These are phyloP conservation scores for Tenthredo mesomela DNA, from an alignment of 2,888 invertebrate genomes.

Conservation along the genomic window DNA sequence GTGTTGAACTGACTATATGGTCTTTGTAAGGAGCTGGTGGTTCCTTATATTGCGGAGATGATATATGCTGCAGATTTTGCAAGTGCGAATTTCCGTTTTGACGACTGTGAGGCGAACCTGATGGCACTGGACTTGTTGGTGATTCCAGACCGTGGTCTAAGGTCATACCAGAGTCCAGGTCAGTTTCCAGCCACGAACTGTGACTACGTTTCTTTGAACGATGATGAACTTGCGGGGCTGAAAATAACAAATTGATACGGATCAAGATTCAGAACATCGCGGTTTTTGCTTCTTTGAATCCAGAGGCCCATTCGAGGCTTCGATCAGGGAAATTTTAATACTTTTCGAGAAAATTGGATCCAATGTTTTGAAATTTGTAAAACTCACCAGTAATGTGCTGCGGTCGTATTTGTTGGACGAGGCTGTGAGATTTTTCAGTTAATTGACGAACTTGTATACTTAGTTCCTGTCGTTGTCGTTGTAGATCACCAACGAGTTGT, in stretches of 20 bases:
- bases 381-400: slow-evolving; percentile 56
- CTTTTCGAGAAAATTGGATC: background rate
- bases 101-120: slow-evolving; percentile 64
- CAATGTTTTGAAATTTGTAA: background rate
- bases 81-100: slow-evolving; percentile 65
- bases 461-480: slow-evolving; percentile 91
- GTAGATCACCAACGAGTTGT: slow-evolving; percentile 90
- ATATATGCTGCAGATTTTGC: slow-evolving; percentile 57
- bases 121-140: slow-evolving; percentile 67
- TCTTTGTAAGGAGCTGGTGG: slow-evolving; percentile 57
- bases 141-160: slow-evolving; percentile 85
- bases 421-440: slow-evolving; percentile 88
- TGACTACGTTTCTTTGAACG: slow-evolving; percentile 81
- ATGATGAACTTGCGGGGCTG: slow-evolving; percentile 67
- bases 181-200: slow-evolving; percentile 93
- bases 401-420: slow-evolving; percentile 83
- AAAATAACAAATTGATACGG: background rate
- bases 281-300: background rate
- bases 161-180: slow-evolving; percentile 90
- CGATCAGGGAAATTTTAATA: background rate
- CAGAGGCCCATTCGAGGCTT: background rate
- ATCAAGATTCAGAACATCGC: background rate
- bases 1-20: slow-evolving; percentile 58
- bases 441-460: slow-evolving; percentile 92
- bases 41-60: slow-evolving; percentile 64